Base-by-base conservation (phyloP, 2,888 invertebrate genomes). In the Laothoe populi region DNA sequence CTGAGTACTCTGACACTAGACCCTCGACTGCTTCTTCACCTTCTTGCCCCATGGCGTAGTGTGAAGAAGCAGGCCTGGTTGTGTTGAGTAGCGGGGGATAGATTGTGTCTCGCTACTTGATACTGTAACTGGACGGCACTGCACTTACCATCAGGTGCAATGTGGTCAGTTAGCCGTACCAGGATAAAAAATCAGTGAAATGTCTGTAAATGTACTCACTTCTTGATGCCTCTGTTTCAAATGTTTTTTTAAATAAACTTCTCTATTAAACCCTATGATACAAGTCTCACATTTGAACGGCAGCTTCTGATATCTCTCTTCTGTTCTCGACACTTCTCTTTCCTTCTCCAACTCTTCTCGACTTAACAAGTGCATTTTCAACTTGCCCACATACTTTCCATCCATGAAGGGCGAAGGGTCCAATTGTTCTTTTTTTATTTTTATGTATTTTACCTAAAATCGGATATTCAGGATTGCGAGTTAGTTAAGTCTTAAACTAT, bases 251-350 rank as follows among this genome's bases (percentile, higher is more conserved):
- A 62, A 13, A 24, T 16, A 62, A 0, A 40, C 4, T 11, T 62
- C 62, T 35, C 40, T 59, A n/a, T 62, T 62, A n/a, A 58, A 62
- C 16, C 62, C 62, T 13, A 62, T 48, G 7, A 62, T 62, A 19
- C 62, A 62, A 4, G 23, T 45, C 13, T 62, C 58, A 10, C 62
- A 62, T 13, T 62, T 62, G n/a, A 48, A 48, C 1, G 62, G 62
- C 24, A 62, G 40, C 35, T 40, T 57, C 13, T 38, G 16, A 7
- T 62, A 62, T 19, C 31, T 61, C 21, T 57, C 46, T 23, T 59
- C 58, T 16, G 23, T 62, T 46, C 62, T 62, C 24, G 59, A 19
- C 5, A 38, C 19, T 19, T 62, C 48, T 59, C 62, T 58, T 21
- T 62, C 62, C 8, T 19, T 24, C 40, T 58, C 58, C 26, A 62